These are phyloP conservation scores for Gallinago media DNA, from an alignment of 2,113 vertebrate genomes.

Conservation along the genomic window DNA sequence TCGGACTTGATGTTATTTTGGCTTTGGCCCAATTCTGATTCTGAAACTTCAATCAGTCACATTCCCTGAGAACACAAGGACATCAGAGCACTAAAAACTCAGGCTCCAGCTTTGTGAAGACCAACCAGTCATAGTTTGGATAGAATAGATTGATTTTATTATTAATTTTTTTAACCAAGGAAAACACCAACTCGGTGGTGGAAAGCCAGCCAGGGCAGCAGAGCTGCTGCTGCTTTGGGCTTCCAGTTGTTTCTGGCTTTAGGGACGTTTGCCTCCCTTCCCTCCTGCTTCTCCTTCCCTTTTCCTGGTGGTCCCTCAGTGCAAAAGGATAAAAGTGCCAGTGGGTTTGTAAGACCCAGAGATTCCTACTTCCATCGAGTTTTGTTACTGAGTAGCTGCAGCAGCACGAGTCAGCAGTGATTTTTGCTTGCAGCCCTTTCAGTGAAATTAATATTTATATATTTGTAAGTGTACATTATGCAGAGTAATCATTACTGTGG, in stretches of 20 bases:
- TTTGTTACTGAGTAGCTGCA: slow-evolving; percentile 7
- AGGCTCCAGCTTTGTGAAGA: too few relatives aligned
- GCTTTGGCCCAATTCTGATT: background rate
- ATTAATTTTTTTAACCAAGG: too few relatives aligned
- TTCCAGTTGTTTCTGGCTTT: background rate
- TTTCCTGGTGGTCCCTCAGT: background rate
- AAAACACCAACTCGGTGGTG: background rate
- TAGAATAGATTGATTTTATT: too few relatives aligned
- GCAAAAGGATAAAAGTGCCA: background rate
- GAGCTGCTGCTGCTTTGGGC: background rate
- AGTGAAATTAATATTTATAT: slow-evolving; percentile 60
- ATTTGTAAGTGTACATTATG: slow-evolving; percentile 62
- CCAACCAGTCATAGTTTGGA: too few relatives aligned
- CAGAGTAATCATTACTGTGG: slow-evolving; percentile 38
- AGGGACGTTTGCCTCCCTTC: background rate
- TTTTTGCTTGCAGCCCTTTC: slow-evolving; percentile 32
- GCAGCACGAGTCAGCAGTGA: slow-evolving; percentile 18
- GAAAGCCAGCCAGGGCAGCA: background rate
- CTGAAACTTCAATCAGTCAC: background rate
- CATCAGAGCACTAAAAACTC: too few relatives aligned
- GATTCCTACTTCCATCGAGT: background rate
- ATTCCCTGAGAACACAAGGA: background rate
- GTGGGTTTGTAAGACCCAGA: background rate
- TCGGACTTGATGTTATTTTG: background rate
- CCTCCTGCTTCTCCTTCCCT: background rate